Conservation (phyloP, 1,140 invertebrate genomes). For the Papilio xuthus region DNA sequence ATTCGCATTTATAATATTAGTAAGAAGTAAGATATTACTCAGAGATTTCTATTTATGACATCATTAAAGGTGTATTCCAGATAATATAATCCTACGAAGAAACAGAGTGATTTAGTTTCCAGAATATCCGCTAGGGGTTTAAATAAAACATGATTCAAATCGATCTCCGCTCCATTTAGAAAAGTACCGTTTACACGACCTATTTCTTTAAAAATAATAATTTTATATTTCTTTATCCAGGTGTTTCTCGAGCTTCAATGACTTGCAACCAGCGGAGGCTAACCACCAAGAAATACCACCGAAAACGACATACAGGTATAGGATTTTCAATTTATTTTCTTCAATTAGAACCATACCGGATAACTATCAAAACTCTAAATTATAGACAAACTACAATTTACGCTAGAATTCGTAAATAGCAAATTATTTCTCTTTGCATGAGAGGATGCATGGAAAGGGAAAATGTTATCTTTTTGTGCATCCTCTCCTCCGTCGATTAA, state of each 20-base stretch:
- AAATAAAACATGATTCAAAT: conserved; percentile 22
- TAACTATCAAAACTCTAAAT: too few relatives aligned
- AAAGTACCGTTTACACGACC: not conserved
- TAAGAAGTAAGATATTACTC: too few relatives aligned
- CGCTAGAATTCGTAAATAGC: too few relatives aligned
- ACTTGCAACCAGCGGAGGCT: not conserved
- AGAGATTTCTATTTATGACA: not conserved
- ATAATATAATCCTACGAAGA: conserved; percentile 17
- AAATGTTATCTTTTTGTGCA: too few relatives aligned
- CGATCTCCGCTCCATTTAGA: not conserved
- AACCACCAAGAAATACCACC: not conserved
- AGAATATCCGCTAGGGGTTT: not conserved
- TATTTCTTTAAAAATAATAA: not conserved
- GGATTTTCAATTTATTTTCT: not conserved
- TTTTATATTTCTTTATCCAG: conserved; percentile 5
- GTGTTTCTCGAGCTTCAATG: conserved; percentile 5
- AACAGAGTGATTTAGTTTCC: not conserved
- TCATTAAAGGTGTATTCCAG: not conserved
- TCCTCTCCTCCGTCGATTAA: too few relatives aligned
- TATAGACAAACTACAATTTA: too few relatives aligned
- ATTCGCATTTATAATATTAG: too few relatives aligned
- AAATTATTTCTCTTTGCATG: too few relatives aligned
- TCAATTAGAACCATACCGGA: not conserved
- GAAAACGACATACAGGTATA: not conserved
- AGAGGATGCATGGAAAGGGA: too few relatives aligned